phyloP scores from a whole-genome alignment of 2,113 vertebrate genomes.

The Perca flavescens region DNA sequence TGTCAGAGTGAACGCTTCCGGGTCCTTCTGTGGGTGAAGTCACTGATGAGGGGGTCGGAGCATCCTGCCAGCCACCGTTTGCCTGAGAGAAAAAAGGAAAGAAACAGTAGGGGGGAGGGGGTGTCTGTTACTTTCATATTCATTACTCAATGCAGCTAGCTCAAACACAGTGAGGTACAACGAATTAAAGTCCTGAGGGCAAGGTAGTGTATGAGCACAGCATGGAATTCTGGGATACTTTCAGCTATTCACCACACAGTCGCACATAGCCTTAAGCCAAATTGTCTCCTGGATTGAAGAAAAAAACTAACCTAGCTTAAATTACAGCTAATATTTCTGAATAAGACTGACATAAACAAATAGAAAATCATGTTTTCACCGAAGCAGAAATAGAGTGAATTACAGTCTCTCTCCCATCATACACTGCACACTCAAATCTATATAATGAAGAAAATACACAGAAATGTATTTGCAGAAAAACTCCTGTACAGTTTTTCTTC shows the following conservation, averaged over 20 bases:
- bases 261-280: slow-evolving; percentile 43
- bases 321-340: slow-evolving; percentile 39
- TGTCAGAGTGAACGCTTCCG: slow-evolving; percentile 98
- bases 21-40: slow-evolving; percentile 99
- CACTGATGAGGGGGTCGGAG: slow-evolving; percentile 98
- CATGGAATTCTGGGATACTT: slow-evolving; percentile 29
- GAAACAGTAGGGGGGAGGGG: background rate
- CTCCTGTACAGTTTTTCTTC: no score
- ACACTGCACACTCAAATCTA: slow-evolving; percentile 22
- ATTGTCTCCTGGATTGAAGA: slow-evolving; percentile 11
- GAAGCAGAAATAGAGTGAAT: slow-evolving; percentile 46
- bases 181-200: slow-evolving; percentile 47
- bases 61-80: slow-evolving; percentile 99
- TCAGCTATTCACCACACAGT: background rate
- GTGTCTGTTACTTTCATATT: slow-evolving; percentile 12
- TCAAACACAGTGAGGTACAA: slow-evolving; percentile 32
- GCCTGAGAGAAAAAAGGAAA: slow-evolving; percentile 82
- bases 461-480: background rate
- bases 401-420: slow-evolving; percentile 27
- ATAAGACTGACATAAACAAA: slow-evolving; percentile 36
- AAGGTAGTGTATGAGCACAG: background rate
- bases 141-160: slow-evolving; percentile 37
- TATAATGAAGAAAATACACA: slow-evolving; percentile 46
- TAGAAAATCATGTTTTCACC: slow-evolving; percentile 37
- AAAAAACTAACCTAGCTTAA: slow-evolving; percentile 9